Evolutionary conservation across 2,888 invertebrate genomes (phyloP).

Genomic region (Andrena camellia): DNA sequence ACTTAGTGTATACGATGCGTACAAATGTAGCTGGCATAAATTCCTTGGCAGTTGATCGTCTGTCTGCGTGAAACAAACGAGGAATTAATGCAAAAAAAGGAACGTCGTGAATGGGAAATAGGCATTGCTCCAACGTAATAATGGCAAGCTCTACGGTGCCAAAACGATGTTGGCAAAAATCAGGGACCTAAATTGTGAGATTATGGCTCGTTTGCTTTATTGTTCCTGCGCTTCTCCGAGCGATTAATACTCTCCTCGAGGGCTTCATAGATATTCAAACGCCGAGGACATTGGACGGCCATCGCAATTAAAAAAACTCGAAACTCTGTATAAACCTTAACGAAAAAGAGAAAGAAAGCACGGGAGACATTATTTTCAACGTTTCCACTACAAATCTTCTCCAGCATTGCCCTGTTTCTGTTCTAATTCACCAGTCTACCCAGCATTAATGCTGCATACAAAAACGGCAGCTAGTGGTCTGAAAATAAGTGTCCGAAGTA

Average conservation of each 20-base stretch:
- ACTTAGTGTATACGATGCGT: too few species aligned
- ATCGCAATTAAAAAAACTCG: neutral
- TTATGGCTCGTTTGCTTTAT: slow-evolving; percentile 29
- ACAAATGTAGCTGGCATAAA: too few species aligned
- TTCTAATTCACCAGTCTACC: neutral
- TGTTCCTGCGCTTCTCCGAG: neutral
- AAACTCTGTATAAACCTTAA: neutral
- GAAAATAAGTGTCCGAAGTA: slow-evolving; percentile 26
- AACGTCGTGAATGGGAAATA: slow-evolving; percentile 20
- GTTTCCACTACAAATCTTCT: neutral
- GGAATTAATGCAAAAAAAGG: slow-evolving; percentile 33
- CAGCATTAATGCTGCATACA: neutral
- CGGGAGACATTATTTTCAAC: neutral
- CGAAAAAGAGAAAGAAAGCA: neutral
- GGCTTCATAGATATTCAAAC: neutral
- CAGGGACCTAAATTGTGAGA: slow-evolving; percentile 33
- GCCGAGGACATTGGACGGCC: neutral
- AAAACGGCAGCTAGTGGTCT: slow-evolving; percentile 22
- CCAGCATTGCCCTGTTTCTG: neutral
- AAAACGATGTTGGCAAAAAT: slow-evolving; percentile 52
- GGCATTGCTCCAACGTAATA: slow-evolving; percentile 50
- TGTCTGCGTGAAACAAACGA: neutral
- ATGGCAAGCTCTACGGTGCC: slow-evolving; percentile 34
- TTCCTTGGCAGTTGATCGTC: too few species aligned
- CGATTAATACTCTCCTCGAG: neutral